Base-by-base conservation (phyloP, 2,797 vertebrate genomes). In the Sebastes wilsoni region DNA sequence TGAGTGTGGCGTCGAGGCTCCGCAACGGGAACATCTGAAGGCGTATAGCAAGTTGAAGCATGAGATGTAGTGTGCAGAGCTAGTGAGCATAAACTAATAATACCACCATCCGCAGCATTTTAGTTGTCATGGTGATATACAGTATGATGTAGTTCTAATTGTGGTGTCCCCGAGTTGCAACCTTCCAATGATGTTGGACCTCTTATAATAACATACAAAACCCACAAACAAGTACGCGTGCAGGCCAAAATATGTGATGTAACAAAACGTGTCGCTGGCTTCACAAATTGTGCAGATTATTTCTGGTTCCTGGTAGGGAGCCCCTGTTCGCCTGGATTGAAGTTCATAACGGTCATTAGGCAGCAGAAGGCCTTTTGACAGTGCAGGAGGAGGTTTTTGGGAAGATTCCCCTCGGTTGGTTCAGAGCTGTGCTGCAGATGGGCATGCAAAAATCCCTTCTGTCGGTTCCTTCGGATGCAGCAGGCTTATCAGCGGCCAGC, bases 61-160 rank as follows among this genome's bases (percentile, higher is more conserved):
- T 79, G 82, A 84, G 83, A 87, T 82, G 78, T 65, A 54, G 69
- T 71, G 78, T 62, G 72, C 76, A 77, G 70, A 80, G 83, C 76
- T n/a, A 82, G 75, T 36, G 34, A 83, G 77, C 82, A 72, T 80
- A 72, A 87, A 86, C 87, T 91, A 91, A 91, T 90, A 89, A 93
- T 91, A 90, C 28, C 74, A 82, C 84, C 78, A 85, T 87, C 71
- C 27, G 54, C 83, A 81, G 84, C 83, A 85, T 90, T 89, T 85
- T 76, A 22, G 91, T 93, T 92, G 89, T 91, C 91, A 92, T 89
- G 87, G 79, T 4, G 36, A 93, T 90, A 49, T 72, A 32, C 22
- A 27, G 68, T 71, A 89, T 89, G 85, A 81, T 23, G n/a, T 42
- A 13, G 42, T 62, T 84, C 30, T 82, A 77, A 87, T 86, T 80